These are phyloP conservation scores for Acanthurus lineatus DNA, from an alignment of 2,797 vertebrate species.

Conservation along the genomic window DNA sequence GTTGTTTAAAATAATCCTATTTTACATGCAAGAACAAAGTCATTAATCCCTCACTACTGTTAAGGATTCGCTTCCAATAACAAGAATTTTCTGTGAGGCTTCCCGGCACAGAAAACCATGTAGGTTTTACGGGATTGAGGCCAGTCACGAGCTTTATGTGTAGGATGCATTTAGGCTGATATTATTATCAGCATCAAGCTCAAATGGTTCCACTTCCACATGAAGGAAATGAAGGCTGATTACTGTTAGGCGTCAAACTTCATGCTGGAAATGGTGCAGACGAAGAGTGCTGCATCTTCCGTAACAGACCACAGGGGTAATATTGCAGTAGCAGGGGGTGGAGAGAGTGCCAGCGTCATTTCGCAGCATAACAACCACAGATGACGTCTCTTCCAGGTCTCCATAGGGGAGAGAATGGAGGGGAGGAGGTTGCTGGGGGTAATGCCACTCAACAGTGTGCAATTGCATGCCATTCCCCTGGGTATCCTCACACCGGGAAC, in stretches of 20 bases:
- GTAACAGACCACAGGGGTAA: conserved; percentile 82
- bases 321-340: conserved; percentile 82
- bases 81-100: conserved; percentile 48
- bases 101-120: conserved; percentile 67
- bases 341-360: conserved; percentile 85
- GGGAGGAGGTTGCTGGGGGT: conserved; percentile 80
- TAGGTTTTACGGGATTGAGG: conserved; percentile 74
- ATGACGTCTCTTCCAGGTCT: conserved; percentile 89
- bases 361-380: conserved; percentile 88
- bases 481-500: conserved; percentile 86
- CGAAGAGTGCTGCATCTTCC: conserved; percentile 82
- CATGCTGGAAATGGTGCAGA: conserved; percentile 85
- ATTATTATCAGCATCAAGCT: conserved; percentile 76
- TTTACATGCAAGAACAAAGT: conserved; percentile 4
- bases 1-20: conserved; percentile 40
- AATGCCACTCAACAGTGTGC: conserved; percentile 85
- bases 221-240: conserved; percentile 79
- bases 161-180: conserved; percentile 82
- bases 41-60: conserved; percentile 47
- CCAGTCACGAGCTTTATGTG: conserved; percentile 76
- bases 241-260: conserved; percentile 83
- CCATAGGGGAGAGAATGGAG: conserved; percentile 83
- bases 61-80: conserved; percentile 37
- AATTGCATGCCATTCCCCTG: conserved; percentile 85
- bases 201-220: conserved; percentile 79